Evolutionary conservation across 64 coral and sea anemone genomes (phyloP).

Genomic region (Dendrophyllia cribrosa): DNA sequence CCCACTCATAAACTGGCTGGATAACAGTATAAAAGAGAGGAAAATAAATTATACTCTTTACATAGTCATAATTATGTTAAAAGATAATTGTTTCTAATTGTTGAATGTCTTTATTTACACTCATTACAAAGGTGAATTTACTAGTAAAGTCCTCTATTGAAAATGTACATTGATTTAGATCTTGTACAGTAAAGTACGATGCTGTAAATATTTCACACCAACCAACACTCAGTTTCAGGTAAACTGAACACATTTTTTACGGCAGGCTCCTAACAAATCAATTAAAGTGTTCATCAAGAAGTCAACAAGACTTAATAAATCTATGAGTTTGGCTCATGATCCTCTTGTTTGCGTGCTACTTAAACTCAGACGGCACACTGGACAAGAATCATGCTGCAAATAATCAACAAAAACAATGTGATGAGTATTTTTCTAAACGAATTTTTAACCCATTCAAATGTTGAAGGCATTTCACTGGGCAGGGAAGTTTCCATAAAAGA

Average conservation of each 20-base stretch:
- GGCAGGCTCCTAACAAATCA: background rate
- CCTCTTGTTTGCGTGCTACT: conserved; percentile 48
- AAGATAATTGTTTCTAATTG: conserved; percentile 13
- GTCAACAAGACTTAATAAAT: background rate
- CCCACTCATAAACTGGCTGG: too few species aligned
- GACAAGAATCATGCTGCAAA: conserved; percentile 73
- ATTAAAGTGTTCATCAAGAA: background rate
- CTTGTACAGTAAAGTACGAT: background rate
- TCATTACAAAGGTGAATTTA: conserved; percentile 18
- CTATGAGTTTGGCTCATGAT: background rate
- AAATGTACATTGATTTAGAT: background rate
- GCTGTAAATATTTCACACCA: conserved; percentile 26
- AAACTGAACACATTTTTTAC: background rate
- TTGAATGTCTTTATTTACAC: conserved; percentile 40
- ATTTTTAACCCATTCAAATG: background rate
- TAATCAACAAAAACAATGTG: background rate
- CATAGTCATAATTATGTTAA: conserved; percentile 5
- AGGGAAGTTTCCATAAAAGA: too few species aligned
- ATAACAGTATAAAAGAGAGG: background rate
- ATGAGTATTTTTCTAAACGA: background rate
- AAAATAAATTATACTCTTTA: background rate
- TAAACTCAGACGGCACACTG: conserved; percentile 59
- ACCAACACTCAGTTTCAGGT: background rate
- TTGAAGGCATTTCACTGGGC: too few species aligned
- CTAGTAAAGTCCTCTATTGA: background rate